Evolutionary conservation across 2,888 invertebrate genomes (phyloP).

Genomic region (Lampropteryx suffumata): DNA sequence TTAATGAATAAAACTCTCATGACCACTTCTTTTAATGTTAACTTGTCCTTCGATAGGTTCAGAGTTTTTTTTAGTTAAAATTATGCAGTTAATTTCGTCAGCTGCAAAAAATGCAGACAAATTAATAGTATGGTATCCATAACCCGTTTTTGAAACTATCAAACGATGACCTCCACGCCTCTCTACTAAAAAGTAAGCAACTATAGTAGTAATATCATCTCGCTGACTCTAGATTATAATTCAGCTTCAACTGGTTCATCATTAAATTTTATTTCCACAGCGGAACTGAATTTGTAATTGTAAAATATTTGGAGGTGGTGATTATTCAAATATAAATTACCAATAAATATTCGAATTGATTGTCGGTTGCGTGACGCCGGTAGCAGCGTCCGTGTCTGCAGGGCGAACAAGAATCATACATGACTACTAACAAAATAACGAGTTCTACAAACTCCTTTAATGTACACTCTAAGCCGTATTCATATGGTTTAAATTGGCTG

Average conservation of each 20-base stretch:
- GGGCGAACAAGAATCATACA: conserved; percentile 41
- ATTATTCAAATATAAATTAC: conserved; percentile 37
- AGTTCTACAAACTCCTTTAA: conserved; percentile 1
- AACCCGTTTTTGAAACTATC: no score
- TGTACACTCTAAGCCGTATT: conserved; percentile 13
- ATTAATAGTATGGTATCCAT: conserved; percentile 24
- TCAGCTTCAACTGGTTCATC: not conserved
- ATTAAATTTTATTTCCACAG: conserved; percentile 19
- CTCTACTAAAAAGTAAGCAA: no score
- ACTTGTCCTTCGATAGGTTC: no score
- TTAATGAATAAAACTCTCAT: no score
- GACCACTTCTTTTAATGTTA: no score
- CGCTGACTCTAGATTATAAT: conserved; percentile 2
- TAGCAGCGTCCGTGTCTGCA: conserved; percentile 64
- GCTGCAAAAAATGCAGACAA: conserved; percentile 14
- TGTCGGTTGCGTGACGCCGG: conserved; percentile 61
- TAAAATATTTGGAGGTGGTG: conserved; percentile 25
- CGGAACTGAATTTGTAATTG: conserved; percentile 30
- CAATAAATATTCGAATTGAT: conserved; percentile 45
- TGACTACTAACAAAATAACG: conserved; percentile 11
- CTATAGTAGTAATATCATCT: not conserved
- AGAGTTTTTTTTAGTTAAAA: no score
- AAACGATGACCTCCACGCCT: no score
- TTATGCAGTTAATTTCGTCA: no score
- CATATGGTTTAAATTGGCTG: conserved; percentile 21